phyloP scores from a whole-genome alignment of 2,888 invertebrate species.

The Caenorhabditis plicata region DNA sequence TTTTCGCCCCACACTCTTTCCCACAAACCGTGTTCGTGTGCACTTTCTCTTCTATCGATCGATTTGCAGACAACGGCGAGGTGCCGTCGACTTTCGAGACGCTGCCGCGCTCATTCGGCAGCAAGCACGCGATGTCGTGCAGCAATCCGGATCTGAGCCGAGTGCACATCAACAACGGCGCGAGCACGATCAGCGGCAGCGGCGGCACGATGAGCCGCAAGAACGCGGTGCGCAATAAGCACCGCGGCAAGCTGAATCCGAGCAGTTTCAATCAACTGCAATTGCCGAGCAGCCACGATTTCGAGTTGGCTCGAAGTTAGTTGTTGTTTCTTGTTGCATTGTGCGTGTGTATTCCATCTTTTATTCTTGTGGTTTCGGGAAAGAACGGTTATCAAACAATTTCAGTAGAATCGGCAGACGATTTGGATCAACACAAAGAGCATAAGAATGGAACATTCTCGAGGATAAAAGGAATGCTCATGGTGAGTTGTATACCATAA shows the following conservation, averaged over 20 bases:
- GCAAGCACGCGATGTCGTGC: constrained; percentile 14
- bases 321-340: no score
- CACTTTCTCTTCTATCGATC: not conserved
- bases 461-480: not conserved
- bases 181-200: not conserved
- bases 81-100: constrained; percentile 18
- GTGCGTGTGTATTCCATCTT: no score
- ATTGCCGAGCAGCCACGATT: no score
- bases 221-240: no score
- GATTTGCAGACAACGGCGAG: constrained; percentile 15
- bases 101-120: constrained; percentile 11
- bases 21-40: not conserved
- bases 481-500: not conserved
- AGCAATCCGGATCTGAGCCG: constrained; percentile 37
- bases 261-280: no score
- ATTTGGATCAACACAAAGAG: not conserved
- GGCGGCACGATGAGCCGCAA: not conserved
- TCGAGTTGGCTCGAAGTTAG: no score
- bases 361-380: no score
- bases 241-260: no score
- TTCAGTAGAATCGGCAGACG: not conserved
- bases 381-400: no score
- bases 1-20: not conserved
- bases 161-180: not conserved
- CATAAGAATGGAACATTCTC: not conserved